Base-by-base conservation (phyloP, 2,797 vertebrate genomes). In the Benthosema pterotum region DNA sequence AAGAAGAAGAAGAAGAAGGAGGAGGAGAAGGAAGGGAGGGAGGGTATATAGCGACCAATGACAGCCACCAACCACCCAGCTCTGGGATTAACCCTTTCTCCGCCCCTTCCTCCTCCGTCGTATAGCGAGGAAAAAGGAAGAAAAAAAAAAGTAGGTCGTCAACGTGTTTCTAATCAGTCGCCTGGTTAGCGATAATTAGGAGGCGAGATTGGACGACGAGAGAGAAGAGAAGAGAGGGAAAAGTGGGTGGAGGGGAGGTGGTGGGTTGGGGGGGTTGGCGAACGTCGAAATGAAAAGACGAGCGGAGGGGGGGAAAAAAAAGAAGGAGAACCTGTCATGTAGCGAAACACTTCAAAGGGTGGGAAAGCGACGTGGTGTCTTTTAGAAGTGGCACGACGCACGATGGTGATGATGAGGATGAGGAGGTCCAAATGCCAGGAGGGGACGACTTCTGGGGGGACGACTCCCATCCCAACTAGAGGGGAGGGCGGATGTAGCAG, bases 121-220 rank as follows among this genome's bases (percentile, higher is more conserved):
- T 9, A 13, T 19, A 54, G 22, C 50, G 49, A 5, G 56, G 3
- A 54, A 28, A 47, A 18, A 38, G 43, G 16, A 18, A 45, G n/a
- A 17, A 18, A 55, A 5, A 79, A 75, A 89, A 85, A 93, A 90
- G 86, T 93, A 93, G 93, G 93, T 93, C 92, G 88, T 60, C 83
- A 75, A 76, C 79, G 81, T 87, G 91, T 89, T 92, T 90, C 91
- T 93, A 93, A 94, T 93, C 92, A 93, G 91, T 90, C 85, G 91
- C 87, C 89, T 93, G 92, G 91, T 92, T 94, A 91, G 89, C 80
- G 88, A 92, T 93, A 93, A 94, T 94, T 93, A 94, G 92, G 88
- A 86, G 90, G 84, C 88, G 72, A 87, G 91, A 90, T 90, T 89
- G 89, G 86, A 88, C 84, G 83, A 65, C 22, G 88, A 88, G 83